Evolutionary conservation across 2,797 vertebrate species (phyloP).

Genomic region (Fundulus diaphanus): DNA sequence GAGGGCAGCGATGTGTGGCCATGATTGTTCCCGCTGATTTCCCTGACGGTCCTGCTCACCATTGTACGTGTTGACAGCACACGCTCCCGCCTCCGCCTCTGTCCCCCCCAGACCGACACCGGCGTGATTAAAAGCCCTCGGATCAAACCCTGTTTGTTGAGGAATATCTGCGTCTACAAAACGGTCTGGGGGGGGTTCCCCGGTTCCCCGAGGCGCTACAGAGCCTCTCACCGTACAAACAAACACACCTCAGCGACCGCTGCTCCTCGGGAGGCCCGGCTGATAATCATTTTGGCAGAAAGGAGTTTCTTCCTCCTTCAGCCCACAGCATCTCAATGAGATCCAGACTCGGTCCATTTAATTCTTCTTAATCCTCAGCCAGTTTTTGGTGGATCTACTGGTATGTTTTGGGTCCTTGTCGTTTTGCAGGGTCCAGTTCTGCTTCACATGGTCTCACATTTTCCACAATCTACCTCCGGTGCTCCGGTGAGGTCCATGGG

Average conservation of each 20-base stretch:
- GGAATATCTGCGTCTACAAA: conserved; percentile 39
- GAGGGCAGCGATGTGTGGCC: conserved; percentile 59
- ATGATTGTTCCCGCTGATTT: conserved; percentile 71
- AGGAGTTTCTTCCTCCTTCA: too few species aligned
- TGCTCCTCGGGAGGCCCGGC: conserved; percentile 50
- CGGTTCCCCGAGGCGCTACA: conserved; percentile 47
- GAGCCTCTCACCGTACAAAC: conserved; percentile 1
- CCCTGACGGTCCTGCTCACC: conserved; percentile 53
- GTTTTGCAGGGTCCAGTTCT: too few species aligned
- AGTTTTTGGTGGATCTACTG: too few species aligned
- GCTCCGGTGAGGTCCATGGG: too few species aligned
- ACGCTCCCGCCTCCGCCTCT: conserved; percentile 15
- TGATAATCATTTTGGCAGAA: conserved; percentile 70
- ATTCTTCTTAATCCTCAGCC: too few species aligned
- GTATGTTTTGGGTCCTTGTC: too few species aligned
- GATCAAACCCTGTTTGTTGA: conserved; percentile 49
- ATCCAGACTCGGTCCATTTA: too few species aligned
- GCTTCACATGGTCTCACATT: too few species aligned
- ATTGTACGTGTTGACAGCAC: conserved; percentile 39
- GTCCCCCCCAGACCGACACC: conserved; percentile 33
- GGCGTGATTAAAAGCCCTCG: conserved; percentile 65
- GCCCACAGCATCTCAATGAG: too few species aligned
- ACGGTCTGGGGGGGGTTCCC: conserved; percentile 44
- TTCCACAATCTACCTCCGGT: too few species aligned
- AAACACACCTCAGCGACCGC: conserved; percentile 44